Conservation (phyloP, 2,113 vertebrate genomes). For the Excalfactoria chinensis region DNA sequence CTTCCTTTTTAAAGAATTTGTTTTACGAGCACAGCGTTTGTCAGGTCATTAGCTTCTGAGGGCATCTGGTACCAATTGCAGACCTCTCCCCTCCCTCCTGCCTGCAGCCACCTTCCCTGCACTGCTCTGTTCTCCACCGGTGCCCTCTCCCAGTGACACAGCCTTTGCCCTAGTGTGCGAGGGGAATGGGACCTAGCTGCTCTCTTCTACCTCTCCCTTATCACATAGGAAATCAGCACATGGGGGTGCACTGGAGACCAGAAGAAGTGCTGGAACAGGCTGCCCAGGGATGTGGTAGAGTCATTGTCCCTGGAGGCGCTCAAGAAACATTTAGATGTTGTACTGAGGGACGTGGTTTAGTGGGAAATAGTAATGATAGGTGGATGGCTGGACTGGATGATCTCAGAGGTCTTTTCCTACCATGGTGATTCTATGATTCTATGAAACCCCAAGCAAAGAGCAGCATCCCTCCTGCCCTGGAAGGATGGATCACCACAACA, state of each 20-base stretch:
- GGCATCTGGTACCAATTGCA: conserved; percentile 80
- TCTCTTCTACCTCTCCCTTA: not conserved
- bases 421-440: too few relatives aligned
- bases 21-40: conserved; percentile 78
- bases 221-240: not conserved
- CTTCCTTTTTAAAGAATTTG: conserved; percentile 82
- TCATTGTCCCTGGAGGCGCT: too few relatives aligned
- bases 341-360: too few relatives aligned
- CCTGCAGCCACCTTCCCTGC: not conserved
- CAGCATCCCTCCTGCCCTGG: not conserved
- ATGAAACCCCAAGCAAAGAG: not conserved
- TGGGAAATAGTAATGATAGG: too few relatives aligned
- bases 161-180: accelerated
- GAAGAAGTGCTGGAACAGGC: not conserved
- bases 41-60: conserved; percentile 80
- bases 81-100: conserved; percentile 47
- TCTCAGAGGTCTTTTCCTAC: too few relatives aligned
- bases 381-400: too few relatives aligned
- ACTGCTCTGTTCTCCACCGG: conserved; percentile 1
- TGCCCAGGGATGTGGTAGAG: too few relatives aligned
- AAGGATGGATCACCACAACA: not conserved
- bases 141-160: not conserved
- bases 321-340: too few relatives aligned
- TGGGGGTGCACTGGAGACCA: not conserved
- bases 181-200: not conserved